Conservation (phyloP, 2,797 vertebrate species). For the Myotis vivesi region DNA sequence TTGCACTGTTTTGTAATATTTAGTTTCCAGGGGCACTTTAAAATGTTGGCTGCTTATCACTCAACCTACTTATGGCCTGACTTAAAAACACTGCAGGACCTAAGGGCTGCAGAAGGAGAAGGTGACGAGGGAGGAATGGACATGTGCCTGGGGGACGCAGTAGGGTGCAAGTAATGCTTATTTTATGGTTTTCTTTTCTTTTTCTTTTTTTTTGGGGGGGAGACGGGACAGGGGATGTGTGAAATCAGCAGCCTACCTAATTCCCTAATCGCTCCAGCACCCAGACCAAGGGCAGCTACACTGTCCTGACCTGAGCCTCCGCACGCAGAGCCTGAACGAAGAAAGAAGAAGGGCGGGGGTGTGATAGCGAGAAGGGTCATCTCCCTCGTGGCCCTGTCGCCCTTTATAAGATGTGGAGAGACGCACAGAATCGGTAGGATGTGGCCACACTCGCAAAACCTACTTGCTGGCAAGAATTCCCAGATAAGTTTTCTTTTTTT, state of each 20-base stretch:
- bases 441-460: neutral
- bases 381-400: rapidly evolving
- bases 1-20: slow-evolving; percentile 19
- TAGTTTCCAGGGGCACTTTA: slow-evolving; percentile 41
- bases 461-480: slow-evolving; percentile 13
- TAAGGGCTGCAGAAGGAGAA: neutral
- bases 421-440: neutral
- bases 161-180: neutral
- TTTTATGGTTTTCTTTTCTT: neutral
- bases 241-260: slow-evolving; percentile 26
- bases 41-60: slow-evolving; percentile 45
- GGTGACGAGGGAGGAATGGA: neutral
- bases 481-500: neutral
- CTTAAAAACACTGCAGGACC: neutral
- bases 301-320: neutral
- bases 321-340: neutral
- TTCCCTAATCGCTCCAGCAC: neutral
- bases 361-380: neutral
- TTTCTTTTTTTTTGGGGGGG: neutral
- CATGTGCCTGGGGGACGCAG: neutral
- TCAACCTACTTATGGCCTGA: neutral
- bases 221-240: neutral
- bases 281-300: neutral
- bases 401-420: neutral
- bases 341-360: rapidly evolving